These are phyloP conservation scores for Pleuronectes platessa DNA, from an alignment of 2,113 vertebrate species.

Conservation along the genomic window DNA sequence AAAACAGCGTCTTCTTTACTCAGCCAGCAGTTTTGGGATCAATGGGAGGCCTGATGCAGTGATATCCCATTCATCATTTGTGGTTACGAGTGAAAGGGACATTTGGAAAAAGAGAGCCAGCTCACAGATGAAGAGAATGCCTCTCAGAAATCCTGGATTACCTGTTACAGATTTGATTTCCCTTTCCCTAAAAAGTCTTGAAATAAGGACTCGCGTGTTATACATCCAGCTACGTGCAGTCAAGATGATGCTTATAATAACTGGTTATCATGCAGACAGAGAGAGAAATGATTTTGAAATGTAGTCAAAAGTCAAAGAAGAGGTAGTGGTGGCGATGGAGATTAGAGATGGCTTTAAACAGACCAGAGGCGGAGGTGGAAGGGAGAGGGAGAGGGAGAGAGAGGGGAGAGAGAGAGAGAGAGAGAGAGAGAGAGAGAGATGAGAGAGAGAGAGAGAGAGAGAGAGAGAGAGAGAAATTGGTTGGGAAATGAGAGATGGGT, in stretches of 20 bases:
- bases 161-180: constrained; percentile 2
- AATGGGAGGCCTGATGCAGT: constrained; percentile 1
- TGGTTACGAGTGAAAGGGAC: constrained; percentile 11
- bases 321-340: constrained; percentile 8
- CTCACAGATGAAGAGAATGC: background rate
- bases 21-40: constrained; percentile 19
- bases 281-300: background rate
- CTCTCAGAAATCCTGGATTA: constrained; percentile 3
- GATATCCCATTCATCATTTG: constrained; percentile 15
- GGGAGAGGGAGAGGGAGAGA: background rate
- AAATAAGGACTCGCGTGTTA: background rate
- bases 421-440: constrained; percentile 16
- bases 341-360: constrained; percentile 55
- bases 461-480: constrained; percentile 28
- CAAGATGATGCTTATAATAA: constrained; percentile 10
- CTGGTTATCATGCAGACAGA: background rate
- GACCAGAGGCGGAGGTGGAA: constrained; percentile 55
- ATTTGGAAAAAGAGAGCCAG: background rate
- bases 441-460: background rate
- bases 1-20: background rate
- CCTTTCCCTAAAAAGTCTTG: background rate
- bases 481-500: constrained; percentile 65
- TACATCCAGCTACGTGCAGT: background rate
- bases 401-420: background rate
- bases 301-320: constrained; percentile 20